These are phyloP conservation scores for Catostomus latipinnis DNA, from an alignment of 2,797 vertebrate genomes.

Conservation along the genomic window DNA sequence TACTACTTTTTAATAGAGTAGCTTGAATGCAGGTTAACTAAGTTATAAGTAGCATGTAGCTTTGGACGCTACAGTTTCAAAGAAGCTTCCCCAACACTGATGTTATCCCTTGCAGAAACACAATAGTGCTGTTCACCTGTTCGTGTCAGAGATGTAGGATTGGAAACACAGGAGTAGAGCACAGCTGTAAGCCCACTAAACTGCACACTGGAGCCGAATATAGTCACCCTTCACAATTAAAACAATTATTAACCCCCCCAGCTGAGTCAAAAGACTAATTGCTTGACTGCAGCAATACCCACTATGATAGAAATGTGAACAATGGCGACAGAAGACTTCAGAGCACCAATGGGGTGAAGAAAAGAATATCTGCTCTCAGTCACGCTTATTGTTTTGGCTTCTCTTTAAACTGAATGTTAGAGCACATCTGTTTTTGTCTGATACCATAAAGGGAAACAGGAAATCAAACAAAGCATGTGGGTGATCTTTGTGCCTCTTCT, in stretches of 20 bases:
- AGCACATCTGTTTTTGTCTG: not conserved
- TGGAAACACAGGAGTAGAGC: not conserved
- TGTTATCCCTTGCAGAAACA: not conserved
- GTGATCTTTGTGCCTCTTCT: conserved; percentile 28
- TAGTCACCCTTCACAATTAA: conserved; percentile 39
- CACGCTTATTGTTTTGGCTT: conserved; percentile 16
- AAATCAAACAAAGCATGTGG: conserved; percentile 16
- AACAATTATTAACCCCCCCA: conserved; percentile 31
- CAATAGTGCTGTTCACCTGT: not conserved
- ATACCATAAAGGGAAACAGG: conserved; percentile 13
- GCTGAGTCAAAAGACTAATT: conserved; percentile 40
- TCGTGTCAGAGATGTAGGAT: conserved; percentile 1
- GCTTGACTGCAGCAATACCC: conserved; percentile 16
- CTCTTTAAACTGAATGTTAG: not conserved
- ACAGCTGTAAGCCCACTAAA: conserved; percentile 22
- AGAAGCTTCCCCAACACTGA: too few relatives aligned
- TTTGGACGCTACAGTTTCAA: too few relatives aligned
- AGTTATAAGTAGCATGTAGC: too few relatives aligned
- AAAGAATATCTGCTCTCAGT: too few relatives aligned
- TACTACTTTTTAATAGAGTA: too few relatives aligned
- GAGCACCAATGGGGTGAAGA: too few relatives aligned
- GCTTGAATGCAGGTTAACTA: too few relatives aligned
- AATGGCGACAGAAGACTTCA: too few relatives aligned
- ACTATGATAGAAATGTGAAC: too few relatives aligned
- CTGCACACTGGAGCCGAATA: conserved; percentile 6